Base-by-base conservation (phyloP, 2,113 vertebrate species). In the Caretta caretta region DNA sequence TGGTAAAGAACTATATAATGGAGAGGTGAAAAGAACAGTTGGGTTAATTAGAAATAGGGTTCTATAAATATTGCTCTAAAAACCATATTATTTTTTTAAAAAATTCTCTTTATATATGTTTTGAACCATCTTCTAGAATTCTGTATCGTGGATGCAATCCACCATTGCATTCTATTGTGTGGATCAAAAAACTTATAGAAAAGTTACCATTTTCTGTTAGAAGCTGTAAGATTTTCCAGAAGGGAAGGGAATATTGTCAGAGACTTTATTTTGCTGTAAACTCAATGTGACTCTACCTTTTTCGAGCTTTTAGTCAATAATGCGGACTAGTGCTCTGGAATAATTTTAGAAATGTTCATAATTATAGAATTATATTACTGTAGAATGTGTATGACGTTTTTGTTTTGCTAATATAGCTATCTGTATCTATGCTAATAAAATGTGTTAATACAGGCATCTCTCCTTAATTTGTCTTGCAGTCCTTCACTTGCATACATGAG, bases 1-100 rank as follows among this genome's bases (percentile, higher is more conserved):
- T 25, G 81, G 88, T 69, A 87, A 92, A 94, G 35, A 49, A 12
- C 13, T 48, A 78, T 92, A 50, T 80, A 95, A 93, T 92, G 69
- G 90, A 29, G 7, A 93, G 84, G 49, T 35, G 11, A 80, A 35
- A 80, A 51, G 48, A 51, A 80, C 9, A n/a, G 31, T 76, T 46
- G 22, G 46, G 24, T 53, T 22, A n/a, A 80, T 53, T 80, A 80
- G 50, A 53, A 53, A 51, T 35, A 80, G 35, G 51, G 35, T 80
- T 35, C 19, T 80, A 80, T 50, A 53, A 19, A 80, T 80, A 53
- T 80, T 35, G 19, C 19, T 51, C 49, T 62, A 62, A 62, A 62
- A 31, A 35, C 29, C 59, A 35, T 35, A 35, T 8, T 5, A 11
- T 57, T 57, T 62, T 11, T 57, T 14, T 31, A 2, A 10, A 2